phyloP scores from a whole-genome alignment of 2,888 invertebrate genomes.

The Andrena flavipes region DNA sequence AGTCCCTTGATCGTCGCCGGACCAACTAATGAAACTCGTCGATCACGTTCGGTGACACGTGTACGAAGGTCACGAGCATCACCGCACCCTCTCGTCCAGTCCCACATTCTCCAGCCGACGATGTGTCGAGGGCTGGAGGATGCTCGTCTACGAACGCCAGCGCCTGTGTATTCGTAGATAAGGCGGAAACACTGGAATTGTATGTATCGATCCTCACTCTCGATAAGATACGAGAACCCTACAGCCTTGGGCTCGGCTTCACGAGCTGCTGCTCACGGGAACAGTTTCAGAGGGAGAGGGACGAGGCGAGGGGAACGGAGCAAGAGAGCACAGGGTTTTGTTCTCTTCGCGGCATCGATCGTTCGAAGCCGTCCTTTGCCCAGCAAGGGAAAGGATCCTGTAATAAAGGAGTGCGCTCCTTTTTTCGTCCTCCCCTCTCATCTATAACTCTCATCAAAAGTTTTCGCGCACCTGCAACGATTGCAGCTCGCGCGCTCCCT shows the following conservation, averaged over 20 bases:
- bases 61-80: constrained; percentile 50
- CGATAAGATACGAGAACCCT: constrained; percentile 68
- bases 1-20: constrained; percentile 29
- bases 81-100: neutral
- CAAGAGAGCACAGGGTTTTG: constrained; percentile 57
- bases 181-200: constrained; percentile 70
- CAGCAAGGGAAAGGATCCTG: constrained; percentile 66
- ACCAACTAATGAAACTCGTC: constrained; percentile 57
- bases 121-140: constrained; percentile 13
- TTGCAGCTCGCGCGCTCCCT: neutral
- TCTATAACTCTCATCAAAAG: constrained; percentile 27
- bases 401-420: constrained; percentile 64
- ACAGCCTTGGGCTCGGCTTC: constrained; percentile 59
- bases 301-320: constrained; percentile 12
- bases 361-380: constrained; percentile 58
- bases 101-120: neutral
- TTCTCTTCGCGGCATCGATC: constrained; percentile 68
- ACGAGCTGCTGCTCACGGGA: constrained; percentile 63
- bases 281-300: constrained; percentile 35
- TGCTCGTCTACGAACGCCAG: constrained; percentile 24
- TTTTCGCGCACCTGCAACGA: constrained; percentile 2
- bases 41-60: constrained; percentile 58
- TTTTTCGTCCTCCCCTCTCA: constrained; percentile 28
- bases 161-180: constrained; percentile 71
- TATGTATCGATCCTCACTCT: constrained; percentile 70